These are phyloP conservation scores for Microchirus variegatus DNA, from an alignment of 2,797 vertebrate species.

Conservation along the genomic window DNA sequence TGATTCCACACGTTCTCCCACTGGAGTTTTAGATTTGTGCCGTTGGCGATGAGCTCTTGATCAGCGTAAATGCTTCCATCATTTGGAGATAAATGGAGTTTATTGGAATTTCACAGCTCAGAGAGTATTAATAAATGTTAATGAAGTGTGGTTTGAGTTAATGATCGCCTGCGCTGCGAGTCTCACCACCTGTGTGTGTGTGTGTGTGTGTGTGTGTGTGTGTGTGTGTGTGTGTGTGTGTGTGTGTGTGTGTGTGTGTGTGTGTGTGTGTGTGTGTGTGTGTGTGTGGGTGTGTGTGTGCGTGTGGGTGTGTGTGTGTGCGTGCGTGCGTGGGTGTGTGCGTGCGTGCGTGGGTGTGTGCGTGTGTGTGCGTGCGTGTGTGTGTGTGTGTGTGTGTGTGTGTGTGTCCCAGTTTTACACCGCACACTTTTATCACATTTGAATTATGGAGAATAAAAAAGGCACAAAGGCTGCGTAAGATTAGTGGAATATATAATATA, in stretches of 20 bases:
- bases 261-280: neutral
- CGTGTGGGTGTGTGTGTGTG: too few relatives aligned
- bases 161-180: slow-evolving; percentile 35
- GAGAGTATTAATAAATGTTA: slow-evolving; percentile 63
- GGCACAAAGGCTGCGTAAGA: too few relatives aligned
- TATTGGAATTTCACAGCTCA: slow-evolving; percentile 65
- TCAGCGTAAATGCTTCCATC: slow-evolving; percentile 40
- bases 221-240: neutral
- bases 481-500: too few relatives aligned
- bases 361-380: slow-evolving; percentile 1
- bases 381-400: neutral
- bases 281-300: too few relatives aligned
- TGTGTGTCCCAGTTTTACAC: neutral
- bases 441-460: too few relatives aligned
- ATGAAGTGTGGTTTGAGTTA: slow-evolving; percentile 59
- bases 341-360: neutral
- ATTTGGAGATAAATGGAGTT: slow-evolving; percentile 53
- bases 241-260: neutral
- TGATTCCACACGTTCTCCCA: neutral
- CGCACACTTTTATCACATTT: neutral
- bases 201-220: slow-evolving; percentile 1
- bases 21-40: slow-evolving; percentile 5
- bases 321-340: neutral
- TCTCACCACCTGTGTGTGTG: neutral
- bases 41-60: slow-evolving; percentile 16